Percentiles rank a stretch among this genome's conserved stretches.
Evolutionary conservation across 2,113 vertebrate species (phyloP).

Genomic region (Apodemus speciosus): DNA sequence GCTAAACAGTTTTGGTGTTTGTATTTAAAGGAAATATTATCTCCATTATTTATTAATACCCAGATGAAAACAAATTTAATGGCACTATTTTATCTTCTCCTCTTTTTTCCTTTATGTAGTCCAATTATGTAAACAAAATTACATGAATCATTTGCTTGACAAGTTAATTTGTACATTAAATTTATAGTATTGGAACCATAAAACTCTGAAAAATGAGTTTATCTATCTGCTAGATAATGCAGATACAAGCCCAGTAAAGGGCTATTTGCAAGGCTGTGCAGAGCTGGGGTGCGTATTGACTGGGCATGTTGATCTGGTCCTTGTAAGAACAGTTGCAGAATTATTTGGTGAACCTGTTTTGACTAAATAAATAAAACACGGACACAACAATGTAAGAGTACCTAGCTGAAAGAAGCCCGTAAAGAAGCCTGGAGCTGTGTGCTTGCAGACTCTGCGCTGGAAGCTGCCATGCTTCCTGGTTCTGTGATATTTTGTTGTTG

Average conservation of each 20-base stretch:
- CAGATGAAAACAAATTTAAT: conserved; percentile 52
- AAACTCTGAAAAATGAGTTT: conserved; percentile 39
- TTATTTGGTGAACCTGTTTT: not conserved
- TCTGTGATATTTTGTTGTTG: not conserved
- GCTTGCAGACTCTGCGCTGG: not conserved
- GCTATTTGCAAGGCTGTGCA: not conserved
- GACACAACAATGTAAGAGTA: not conserved
- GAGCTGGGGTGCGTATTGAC: not conserved
- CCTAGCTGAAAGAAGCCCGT: not conserved
- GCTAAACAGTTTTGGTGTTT: conserved; percentile 45
- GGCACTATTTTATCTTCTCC: conserved; percentile 37
- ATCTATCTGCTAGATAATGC: not conserved
- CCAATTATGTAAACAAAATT: conserved; percentile 61
- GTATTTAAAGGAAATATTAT: not conserved
- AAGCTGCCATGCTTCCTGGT: not conserved
- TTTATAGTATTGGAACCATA: conserved; percentile 37
- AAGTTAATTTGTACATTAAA: conserved; percentile 32
- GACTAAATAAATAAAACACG: not conserved
- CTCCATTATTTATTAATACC: conserved; percentile 57
- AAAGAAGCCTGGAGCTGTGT: not conserved
- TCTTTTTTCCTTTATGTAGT: conserved; percentile 46
- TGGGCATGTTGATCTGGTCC: not conserved
- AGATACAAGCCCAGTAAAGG: not conserved
- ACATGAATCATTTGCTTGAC: conserved; percentile 45
- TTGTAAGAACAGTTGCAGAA: conserved; percentile 5